Percentiles rank a stretch among this genome's conserved stretches.
Conservation (phyloP, 23 tunicate genomes). For the Ascidia mentula region DNA sequence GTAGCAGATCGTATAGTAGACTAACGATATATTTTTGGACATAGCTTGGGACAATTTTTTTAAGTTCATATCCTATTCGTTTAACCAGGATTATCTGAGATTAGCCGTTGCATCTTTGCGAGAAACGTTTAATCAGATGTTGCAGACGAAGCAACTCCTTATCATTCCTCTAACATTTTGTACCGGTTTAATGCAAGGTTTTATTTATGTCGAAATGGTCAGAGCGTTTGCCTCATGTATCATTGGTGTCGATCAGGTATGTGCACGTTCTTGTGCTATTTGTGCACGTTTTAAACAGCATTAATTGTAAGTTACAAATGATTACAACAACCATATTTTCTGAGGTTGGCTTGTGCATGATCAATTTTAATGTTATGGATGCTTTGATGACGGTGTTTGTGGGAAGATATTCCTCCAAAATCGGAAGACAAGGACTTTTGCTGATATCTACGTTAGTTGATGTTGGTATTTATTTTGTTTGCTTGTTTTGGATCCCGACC, state of each 20-base stretch:
- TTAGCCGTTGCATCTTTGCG: neutral
- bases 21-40: too few relatives aligned
- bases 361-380: neutral
- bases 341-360: constrained; percentile 16
- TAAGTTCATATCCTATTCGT: too few relatives aligned
- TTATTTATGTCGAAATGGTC: neutral
- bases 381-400: neutral
- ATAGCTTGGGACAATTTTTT: too few relatives aligned
- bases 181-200: neutral
- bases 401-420: neutral
- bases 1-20: too few relatives aligned
- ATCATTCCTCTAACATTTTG: neutral
- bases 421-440: neutral
- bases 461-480: neutral
- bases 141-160: constrained; percentile 2
- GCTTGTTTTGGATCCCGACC: constrained; percentile 9
- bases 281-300: too few relatives aligned
- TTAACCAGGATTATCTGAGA: neutral
- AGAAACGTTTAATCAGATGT: constrained; percentile 4
- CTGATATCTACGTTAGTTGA: neutral
- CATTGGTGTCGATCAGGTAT: constrained; percentile 6
- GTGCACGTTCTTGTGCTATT: too few relatives aligned
- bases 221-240: constrained; percentile 7
- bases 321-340: too few relatives aligned
- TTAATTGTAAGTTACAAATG: too few relatives aligned